Evolutionary conservation across 1,140 invertebrate species (phyloP), one percentile per base, ranked within the genome.

Genomic region (Ditylenchus dipsaci): DNA sequence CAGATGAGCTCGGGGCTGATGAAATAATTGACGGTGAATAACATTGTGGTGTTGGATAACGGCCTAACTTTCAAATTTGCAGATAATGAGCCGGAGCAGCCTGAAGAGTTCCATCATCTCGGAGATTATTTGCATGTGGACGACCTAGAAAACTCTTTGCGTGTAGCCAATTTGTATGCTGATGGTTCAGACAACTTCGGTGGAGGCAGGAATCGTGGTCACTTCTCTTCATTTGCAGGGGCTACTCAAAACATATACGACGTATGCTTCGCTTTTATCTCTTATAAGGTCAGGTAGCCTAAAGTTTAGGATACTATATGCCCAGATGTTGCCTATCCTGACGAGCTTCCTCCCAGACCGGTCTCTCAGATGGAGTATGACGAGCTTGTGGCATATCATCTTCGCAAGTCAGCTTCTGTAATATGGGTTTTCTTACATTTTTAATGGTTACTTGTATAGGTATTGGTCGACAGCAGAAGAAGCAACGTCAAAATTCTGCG

Each of bases 351-450:
- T 27, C 43, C 62, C 21, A 57, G 62, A 27, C 67, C 67, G 0
- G 30, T 47, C 29, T 58, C 61, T 0, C 73, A 71, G 59, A 74
- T 74, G 72, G 73, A 75, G 15, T 64, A 64, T 21, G 63, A 72
- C 45, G 73, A 74, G 13, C 56, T 65, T 65, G 63, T 74, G 23
- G 72, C 65, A 29, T 73, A 69, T 26, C 67, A 75, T 43, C 47
- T 74, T 0, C 26, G 60, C 15, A 67, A 61, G 56, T 62, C 19
- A n/a, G 21, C 9, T 38, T 69, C 42, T 13, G n/a, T n/a, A n/a
- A n/a, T 45, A 38, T 59, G 8, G 11, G 17, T 43, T 61, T 15
- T 58, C 17, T 33, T 0, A 61, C 49, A 9, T 65, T 60, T 29
- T 42, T 11, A 23, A 38, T 38, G 11, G 11, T 11, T 38, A 3